phyloP scores from a whole-genome alignment of 1,140 invertebrate genomes.

The Pollicipes pollicipes region DNA sequence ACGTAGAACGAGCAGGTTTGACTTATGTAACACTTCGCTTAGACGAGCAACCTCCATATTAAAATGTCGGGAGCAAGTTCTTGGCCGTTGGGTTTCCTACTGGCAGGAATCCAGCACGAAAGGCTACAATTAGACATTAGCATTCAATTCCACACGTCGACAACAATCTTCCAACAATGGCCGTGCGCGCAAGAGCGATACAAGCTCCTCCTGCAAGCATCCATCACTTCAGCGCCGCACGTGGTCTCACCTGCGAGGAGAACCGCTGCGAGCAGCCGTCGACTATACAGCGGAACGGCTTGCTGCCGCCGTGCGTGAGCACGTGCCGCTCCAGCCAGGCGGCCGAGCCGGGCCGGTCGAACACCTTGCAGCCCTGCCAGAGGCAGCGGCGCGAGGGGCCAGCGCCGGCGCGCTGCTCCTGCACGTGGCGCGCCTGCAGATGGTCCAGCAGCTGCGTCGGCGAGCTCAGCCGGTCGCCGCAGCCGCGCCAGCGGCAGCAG shows the following conservation, averaged over 20 bases:
- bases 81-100: too few species aligned
- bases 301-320: constrained; percentile 65
- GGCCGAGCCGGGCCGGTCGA: constrained; percentile 67
- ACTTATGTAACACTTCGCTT: too few species aligned
- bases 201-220: too few species aligned
- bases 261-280: constrained; percentile 79
- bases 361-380: constrained; percentile 89
- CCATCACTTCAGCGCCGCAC: too few species aligned
- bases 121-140: too few species aligned
- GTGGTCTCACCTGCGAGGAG: constrained; percentile 65
- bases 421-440: constrained; percentile 55
- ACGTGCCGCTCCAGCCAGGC: constrained; percentile 87
- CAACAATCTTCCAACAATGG: too few species aligned
- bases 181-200: too few species aligned
- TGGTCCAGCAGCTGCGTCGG: background rate
- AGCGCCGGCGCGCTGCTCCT: constrained; percentile 53
- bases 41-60: too few species aligned
- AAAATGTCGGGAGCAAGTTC: too few species aligned
- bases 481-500: background rate
- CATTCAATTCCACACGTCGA: too few species aligned
- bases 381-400: constrained; percentile 56
- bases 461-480: background rate
- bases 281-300: constrained; percentile 87
- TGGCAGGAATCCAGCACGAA: too few species aligned
- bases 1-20: too few species aligned